phyloP scores from a whole-genome alignment of 2,113 vertebrate species.

The Tiliqua scincoides region DNA sequence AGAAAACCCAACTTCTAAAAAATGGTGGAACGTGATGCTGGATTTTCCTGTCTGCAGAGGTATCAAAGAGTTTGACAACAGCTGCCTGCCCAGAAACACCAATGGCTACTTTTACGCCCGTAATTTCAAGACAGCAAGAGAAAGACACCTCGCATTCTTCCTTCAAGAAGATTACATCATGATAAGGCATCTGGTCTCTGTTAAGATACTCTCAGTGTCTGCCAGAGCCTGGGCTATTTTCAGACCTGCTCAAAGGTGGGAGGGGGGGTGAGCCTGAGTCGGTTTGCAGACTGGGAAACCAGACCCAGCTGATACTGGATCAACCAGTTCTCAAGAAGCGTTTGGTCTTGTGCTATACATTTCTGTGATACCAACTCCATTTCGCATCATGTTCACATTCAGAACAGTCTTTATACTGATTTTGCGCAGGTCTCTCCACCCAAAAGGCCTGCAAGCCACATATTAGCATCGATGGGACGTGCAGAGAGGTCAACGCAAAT shows the following conservation, averaged over 20 bases:
- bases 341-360: background rate
- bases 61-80: background rate
- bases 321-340: background rate
- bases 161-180: background rate
- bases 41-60: too few species aligned
- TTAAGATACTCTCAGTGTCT: background rate
- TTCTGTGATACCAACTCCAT: background rate
- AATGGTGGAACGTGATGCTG: background rate
- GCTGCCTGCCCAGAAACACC: background rate
- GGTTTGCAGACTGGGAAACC: background rate
- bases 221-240: constrained; percentile 2
- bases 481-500: background rate
- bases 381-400: background rate
- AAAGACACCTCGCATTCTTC: background rate
- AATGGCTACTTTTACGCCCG: background rate
- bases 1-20: background rate
- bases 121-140: background rate
- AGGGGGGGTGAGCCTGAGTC: background rate
- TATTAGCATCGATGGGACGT: background rate
- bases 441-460: background rate
- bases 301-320: background rate
- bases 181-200: background rate
- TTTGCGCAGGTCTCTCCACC: fast-evolving
- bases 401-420: background rate
- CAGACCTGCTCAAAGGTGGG: background rate